These are phyloP conservation scores for Drosophila diplacantha DNA, from an alignment of 2,888 invertebrate genomes.

Conservation along the genomic window DNA sequence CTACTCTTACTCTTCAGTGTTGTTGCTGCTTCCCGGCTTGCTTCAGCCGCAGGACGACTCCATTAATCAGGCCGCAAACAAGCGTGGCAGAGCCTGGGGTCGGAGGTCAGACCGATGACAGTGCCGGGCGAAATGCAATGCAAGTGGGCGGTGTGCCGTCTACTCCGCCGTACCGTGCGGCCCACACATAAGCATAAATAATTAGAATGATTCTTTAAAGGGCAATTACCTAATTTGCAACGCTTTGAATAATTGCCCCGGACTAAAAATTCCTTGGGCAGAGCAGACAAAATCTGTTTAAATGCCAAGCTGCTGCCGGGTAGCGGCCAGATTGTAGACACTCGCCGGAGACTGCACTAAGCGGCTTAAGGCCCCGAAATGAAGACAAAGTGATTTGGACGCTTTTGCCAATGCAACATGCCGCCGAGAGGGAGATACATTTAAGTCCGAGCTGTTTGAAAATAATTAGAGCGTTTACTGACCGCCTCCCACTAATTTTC, in stretches of 20 bases:
- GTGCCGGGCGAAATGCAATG: constrained; percentile 53
- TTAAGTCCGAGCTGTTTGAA: constrained; percentile 69
- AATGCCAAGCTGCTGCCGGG: constrained; percentile 28
- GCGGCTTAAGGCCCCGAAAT: constrained; percentile 69
- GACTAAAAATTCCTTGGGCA: constrained; percentile 15
- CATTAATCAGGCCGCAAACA: constrained; percentile 73
- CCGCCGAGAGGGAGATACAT: constrained; percentile 42
- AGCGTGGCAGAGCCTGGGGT: constrained; percentile 37
- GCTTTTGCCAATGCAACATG: constrained; percentile 1
- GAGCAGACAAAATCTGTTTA: constrained; percentile 52
- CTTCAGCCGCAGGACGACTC: constrained; percentile 66
- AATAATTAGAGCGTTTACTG: constrained; percentile 72
- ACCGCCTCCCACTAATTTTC: constrained; percentile 19
- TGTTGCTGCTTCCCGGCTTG: constrained; percentile 20
- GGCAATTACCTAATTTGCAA: constrained; percentile 73
- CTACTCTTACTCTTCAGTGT: constrained; percentile 6
- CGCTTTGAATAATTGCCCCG: constrained; percentile 72
- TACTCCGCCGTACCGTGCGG: background rate
- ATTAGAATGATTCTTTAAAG: constrained; percentile 72
- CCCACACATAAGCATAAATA: constrained; percentile 66
- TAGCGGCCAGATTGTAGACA: constrained; percentile 5
- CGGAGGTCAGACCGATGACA: constrained; percentile 39
- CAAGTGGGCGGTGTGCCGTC: background rate
- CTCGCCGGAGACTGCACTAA: constrained; percentile 58
- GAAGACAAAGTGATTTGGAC: constrained; percentile 68